Percentiles rank a stretch among this genome's conserved stretches.
Conservation (phyloP, 2,797 vertebrate genomes). For the Cottoperca gobio region DNA sequence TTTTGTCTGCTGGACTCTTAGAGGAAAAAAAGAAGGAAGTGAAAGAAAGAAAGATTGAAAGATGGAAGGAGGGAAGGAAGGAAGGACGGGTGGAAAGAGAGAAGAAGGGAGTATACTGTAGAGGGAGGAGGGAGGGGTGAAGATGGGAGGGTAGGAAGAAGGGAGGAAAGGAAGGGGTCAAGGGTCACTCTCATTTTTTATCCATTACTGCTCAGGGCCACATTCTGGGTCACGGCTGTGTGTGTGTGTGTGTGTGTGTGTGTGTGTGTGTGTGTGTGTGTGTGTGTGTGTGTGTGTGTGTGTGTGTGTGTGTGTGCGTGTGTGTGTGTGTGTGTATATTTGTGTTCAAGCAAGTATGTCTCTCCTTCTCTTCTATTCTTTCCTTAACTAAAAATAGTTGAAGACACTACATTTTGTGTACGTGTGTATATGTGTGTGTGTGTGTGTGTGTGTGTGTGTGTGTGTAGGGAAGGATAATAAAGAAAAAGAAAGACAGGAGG, state of each 20-base stretch:
- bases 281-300: slow-evolving; percentile 20
- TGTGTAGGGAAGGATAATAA: background rate
- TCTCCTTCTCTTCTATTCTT: background rate
- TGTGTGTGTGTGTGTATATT: slow-evolving; percentile 16
- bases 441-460: too few species aligned
- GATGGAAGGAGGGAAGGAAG: background rate
- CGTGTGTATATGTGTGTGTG: slow-evolving; percentile 24
- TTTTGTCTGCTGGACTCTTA: background rate
- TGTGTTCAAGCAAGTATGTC: slow-evolving; percentile 19
- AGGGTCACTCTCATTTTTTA: slow-evolving; percentile 76
- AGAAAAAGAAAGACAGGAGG: background rate
- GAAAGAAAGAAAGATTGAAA: slow-evolving; percentile 1
- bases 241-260: slow-evolving; percentile 47
- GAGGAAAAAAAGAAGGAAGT: background rate
- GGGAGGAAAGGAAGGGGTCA: slow-evolving; percentile 39
- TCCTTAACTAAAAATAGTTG: slow-evolving; percentile 42
- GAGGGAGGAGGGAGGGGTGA: slow-evolving; percentile 1
- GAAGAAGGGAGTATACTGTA: slow-evolving; percentile 33
- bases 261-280: slow-evolving; percentile 42
- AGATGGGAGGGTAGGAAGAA: background rate
- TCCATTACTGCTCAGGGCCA: slow-evolving; percentile 76
- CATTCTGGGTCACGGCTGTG: slow-evolving; percentile 56
- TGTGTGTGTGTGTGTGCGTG: slow-evolving; percentile 21
- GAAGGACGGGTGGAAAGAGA: background rate
- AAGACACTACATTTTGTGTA: background rate